Evolutionary conservation across 2,113 vertebrate genomes (phyloP), one percentile per base, ranked within the genome.

Genomic region (Carettochelys insculpta): DNA sequence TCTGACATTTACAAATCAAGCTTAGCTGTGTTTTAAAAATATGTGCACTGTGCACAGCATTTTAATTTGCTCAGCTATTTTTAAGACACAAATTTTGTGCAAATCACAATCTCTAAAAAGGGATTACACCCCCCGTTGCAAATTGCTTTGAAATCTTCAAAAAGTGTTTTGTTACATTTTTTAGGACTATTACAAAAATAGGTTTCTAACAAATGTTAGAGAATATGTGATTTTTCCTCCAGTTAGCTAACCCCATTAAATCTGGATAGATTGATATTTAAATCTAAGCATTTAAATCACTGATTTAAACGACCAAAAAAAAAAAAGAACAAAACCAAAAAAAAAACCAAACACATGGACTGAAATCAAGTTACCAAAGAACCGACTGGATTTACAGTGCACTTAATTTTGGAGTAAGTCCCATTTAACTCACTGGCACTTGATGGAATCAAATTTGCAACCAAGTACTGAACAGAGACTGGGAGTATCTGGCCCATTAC

Each of bases 1-100:
- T 50, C 73, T 91, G 75, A 68, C 11, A 80, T 73, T 94, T 83
- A 91, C 38, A 90, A 84, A 61, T 86, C 53, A 92, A 83, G 2
- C 14, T 56, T 31, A 87, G 29, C 31, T 89, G 22, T 20, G 48
- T 13, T 73, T 78, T 31, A 41, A 92, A 78, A 14, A 61, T 3
- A 47, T 5, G 20, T 14, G 27, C 27, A 14, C 14, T 34, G 87
- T 56, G 65, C 2, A 41, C 38, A 88, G 61, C 77, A 83, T 0
- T 25, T 14, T 6, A 47, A 8, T 76, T 58, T 41, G 27, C 14
- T 82, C 80, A 53, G 68, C 47, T 73, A 90, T 52, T 38, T 85
- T 5, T 0, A 0, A 48, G 68, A 86, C 10, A 68, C 9, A 24
- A 29, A 53, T 8, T 85, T 65, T 85, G 29, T 48, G 52, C 56